phyloP scores from a whole-genome alignment of 2,797 vertebrate genomes.

The Ceyx erithaca region DNA sequence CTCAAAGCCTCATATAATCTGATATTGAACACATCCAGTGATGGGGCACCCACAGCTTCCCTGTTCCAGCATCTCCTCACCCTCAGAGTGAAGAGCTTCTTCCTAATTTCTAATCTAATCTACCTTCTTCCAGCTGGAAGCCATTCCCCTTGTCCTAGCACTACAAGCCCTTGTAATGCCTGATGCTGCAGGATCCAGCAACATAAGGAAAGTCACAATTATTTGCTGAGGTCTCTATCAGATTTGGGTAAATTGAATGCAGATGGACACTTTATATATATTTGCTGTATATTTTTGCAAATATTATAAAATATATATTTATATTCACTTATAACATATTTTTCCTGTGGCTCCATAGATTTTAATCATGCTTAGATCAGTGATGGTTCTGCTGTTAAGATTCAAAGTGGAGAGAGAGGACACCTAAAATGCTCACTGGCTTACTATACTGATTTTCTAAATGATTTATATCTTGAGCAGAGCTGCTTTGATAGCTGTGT shows the following conservation, averaged over 20 bases:
- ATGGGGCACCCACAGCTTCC: too few species aligned
- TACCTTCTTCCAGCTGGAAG: too few species aligned
- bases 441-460: neutral
- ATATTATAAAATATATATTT: too few species aligned
- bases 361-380: neutral
- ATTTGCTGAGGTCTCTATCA: accelerated
- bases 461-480: neutral
- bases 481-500: neutral
- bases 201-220: neutral
- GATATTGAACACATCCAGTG: too few species aligned
- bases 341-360: neutral
- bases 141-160: too few species aligned
- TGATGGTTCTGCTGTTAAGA: neutral
- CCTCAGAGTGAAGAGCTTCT: too few species aligned
- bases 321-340: neutral
- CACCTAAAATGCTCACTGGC: neutral
- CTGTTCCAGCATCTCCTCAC: too few species aligned
- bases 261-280: neutral
- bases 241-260: neutral
- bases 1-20: too few species aligned
- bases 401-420: neutral
- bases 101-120: too few species aligned
- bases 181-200: neutral
- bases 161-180: too few species aligned
- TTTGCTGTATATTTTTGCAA: neutral